A percentile compares a stretch with the other conserved stretches of the same genome.
These are phyloP conservation scores for Pseudachorutes palmiensis DNA, from an alignment of 1,140 invertebrate genomes.

Conservation along the genomic window DNA sequence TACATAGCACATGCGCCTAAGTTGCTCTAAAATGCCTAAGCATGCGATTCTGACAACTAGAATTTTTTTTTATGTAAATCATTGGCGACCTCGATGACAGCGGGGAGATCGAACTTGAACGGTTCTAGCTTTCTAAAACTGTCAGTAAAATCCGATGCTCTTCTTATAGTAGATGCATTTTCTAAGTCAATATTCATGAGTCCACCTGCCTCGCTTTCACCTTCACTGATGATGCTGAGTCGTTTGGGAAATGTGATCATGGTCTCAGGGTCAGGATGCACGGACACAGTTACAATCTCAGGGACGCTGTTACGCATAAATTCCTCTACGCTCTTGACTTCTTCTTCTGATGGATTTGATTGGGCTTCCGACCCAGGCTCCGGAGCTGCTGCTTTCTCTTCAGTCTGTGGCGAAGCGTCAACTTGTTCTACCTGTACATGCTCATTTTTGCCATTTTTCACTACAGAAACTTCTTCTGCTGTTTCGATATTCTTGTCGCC, in stretches of 20 bases:
- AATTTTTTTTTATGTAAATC: too few species aligned
- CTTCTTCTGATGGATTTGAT: too few species aligned
- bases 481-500: too few species aligned
- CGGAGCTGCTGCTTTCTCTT: background rate
- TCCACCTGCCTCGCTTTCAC: background rate
- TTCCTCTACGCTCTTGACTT: background rate
- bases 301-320: background rate
- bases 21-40: background rate
- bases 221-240: slow-evolving; percentile 5
- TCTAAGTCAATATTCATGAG: background rate
- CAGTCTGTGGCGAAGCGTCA: too few species aligned
- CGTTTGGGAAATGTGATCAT: background rate
- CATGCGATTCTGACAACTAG: too few species aligned
- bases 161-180: slow-evolving; percentile 4
- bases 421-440: too few species aligned
- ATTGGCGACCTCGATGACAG: slow-evolving; percentile 29
- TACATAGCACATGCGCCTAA: background rate
- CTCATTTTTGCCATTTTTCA: too few species aligned
- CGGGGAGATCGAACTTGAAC: slow-evolving; percentile 33
- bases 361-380: too few species aligned
- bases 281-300: background rate
- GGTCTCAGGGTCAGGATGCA: background rate
- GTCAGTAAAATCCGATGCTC: slow-evolving; percentile 30
- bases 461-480: too few species aligned
- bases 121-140: slow-evolving; percentile 36